A percentile compares a stretch with the other conserved stretches of the same genome.
phyloP scores from a whole-genome alignment of 2,888 invertebrate species.

The Acheta domesticus region DNA sequence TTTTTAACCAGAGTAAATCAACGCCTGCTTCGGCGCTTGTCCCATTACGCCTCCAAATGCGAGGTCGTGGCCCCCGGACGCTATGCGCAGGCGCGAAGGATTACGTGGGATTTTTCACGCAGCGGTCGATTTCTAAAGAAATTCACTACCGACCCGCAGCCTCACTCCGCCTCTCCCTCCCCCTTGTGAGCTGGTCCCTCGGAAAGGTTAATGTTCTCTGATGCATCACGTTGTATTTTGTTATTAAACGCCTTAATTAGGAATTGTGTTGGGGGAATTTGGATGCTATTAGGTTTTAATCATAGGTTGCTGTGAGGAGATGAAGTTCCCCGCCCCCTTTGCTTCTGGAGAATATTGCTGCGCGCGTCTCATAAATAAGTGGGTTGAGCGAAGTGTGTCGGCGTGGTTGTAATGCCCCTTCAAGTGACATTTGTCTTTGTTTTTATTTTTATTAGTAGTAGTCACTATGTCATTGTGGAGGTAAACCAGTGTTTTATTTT shows the following conservation, averaged over 20 bases:
- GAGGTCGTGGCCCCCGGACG: neutral
- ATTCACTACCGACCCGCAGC: neutral
- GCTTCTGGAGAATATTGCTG: too few species aligned
- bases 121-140: neutral
- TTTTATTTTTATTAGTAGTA: too few species aligned
- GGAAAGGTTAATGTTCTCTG: neutral
- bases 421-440: too few species aligned
- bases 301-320: neutral
- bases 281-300: slow-evolving; percentile 18
- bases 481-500: too few species aligned
- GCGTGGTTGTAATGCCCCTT: too few species aligned
- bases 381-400: too few species aligned
- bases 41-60: neutral
- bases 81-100: neutral
- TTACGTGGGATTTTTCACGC: neutral
- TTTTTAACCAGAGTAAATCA: neutral
- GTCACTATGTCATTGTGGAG: too few species aligned
- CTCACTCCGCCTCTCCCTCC: neutral
- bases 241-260: slow-evolving; percentile 18
- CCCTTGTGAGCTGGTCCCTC: neutral
- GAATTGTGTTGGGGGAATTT: slow-evolving; percentile 1
- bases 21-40: neutral
- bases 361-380: too few species aligned
- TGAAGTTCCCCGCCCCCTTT: neutral
- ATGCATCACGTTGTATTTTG: slow-evolving; percentile 18